phyloP scores from a whole-genome alignment of 1,140 invertebrate genomes.

The Zaprionus inermis region DNA sequence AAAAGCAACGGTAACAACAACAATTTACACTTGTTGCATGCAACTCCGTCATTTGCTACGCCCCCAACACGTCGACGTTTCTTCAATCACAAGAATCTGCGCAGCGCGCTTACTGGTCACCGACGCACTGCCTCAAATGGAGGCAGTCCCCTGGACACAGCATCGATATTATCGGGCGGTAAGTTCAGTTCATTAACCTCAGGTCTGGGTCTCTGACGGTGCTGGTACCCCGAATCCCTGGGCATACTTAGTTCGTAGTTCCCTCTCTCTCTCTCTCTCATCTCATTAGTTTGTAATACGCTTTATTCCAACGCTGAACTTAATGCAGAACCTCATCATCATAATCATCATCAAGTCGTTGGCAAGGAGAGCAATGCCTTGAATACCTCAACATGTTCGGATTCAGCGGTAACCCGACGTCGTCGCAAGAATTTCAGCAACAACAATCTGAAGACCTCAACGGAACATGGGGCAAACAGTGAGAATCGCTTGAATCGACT shows the following conservation, averaged over 20 bases:
- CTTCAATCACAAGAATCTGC: slow-evolving; percentile 90
- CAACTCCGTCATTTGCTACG: slow-evolving; percentile 87
- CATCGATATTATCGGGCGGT: slow-evolving; percentile 74
- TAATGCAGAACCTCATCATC: slow-evolving; percentile 41
- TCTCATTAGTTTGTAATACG: slow-evolving; percentile 18
- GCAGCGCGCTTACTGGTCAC: slow-evolving; percentile 88
- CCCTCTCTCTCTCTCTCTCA: too few relatives aligned
- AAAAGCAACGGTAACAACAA: slow-evolving; percentile 60
- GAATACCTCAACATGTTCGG: slow-evolving; percentile 82
- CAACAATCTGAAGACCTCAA: slow-evolving; percentile 71
- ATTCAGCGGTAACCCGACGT: slow-evolving; percentile 77
- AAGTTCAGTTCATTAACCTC: slow-evolving; percentile 44
- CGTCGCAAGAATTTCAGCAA: slow-evolving; percentile 78
- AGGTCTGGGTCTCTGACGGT: slow-evolving; percentile 1
- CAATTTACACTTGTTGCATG: slow-evolving; percentile 80
- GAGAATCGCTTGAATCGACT: slow-evolving; percentile 79
- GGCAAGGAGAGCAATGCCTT: slow-evolving; percentile 77
- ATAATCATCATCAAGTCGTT: slow-evolving; percentile 30
- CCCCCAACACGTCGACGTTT: slow-evolving; percentile 91
- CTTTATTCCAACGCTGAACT: slow-evolving; percentile 12
- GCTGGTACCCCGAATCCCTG: background rate
- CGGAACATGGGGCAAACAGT: slow-evolving; percentile 67
- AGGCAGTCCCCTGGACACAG: slow-evolving; percentile 76
- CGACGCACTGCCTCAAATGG: slow-evolving; percentile 82
- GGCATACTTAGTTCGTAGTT: background rate